Conservation (phyloP, 2,888 invertebrate species). For the Lasioglossum figueresi region DNA sequence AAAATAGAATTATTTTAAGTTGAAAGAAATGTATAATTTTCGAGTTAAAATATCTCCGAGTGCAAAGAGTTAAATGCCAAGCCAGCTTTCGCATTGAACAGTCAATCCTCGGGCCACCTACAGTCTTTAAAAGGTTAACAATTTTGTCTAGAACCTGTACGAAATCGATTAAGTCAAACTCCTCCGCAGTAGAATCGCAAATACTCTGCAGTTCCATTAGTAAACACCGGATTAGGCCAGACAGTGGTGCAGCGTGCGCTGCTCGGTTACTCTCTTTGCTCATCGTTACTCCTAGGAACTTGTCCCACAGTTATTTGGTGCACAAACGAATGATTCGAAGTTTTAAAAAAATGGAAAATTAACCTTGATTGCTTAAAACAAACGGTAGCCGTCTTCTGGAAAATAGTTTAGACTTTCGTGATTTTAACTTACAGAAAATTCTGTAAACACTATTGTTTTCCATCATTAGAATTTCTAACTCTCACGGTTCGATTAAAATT, state of each 20-base stretch:
- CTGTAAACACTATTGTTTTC: too few species aligned
- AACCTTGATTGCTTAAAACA: too few species aligned
- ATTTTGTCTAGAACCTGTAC: background rate
- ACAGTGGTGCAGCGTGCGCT: background rate
- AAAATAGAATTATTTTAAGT: too few species aligned
- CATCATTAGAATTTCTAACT: too few species aligned
- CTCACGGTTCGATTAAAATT: too few species aligned
- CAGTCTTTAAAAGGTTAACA: background rate
- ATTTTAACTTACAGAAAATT: too few species aligned
- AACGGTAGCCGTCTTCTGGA: too few species aligned
- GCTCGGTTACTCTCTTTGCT: background rate
- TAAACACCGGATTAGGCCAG: background rate
- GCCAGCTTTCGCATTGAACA: background rate
- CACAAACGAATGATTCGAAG: background rate
- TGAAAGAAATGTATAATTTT: too few species aligned
- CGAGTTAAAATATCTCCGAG: too few species aligned
- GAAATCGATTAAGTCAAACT: background rate
- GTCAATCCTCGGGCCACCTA: background rate
- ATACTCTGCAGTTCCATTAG: background rate
- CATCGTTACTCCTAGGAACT: background rate
- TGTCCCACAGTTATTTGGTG: background rate
- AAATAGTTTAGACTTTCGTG: too few species aligned
- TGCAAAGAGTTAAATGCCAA: background rate
- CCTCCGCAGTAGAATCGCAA: background rate
- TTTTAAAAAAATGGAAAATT: background rate